A percentile compares a stretch with the other conserved stretches of the same genome.
Evolutionary conservation across 2,888 invertebrate species (phyloP).

Genomic region (Lithophane leautieri): DNA sequence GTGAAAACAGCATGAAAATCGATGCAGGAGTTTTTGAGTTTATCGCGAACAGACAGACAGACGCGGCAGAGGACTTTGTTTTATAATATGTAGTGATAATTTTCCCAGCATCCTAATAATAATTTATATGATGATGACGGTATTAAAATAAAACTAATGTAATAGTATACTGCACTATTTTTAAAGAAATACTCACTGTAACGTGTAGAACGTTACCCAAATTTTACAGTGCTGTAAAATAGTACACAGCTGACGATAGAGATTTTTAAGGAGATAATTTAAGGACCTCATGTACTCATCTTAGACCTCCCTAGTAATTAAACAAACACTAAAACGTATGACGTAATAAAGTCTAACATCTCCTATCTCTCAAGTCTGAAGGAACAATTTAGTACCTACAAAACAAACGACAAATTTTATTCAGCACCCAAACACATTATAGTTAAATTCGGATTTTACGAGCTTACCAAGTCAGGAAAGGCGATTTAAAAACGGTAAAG

Average conservation of each 20-base stretch:
- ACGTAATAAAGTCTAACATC: conserved; percentile 39
- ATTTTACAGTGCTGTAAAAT: not conserved
- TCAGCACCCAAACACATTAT: conserved; percentile 43
- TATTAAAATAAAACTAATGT: not conserved
- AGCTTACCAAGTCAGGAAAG: conserved; percentile 51
- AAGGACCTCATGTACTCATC: not conserved
- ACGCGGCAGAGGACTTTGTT: no score
- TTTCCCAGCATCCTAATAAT: no score
- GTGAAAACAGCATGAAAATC: no score
- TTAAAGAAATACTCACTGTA: not conserved
- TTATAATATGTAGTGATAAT: no score
- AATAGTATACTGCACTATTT: not conserved
- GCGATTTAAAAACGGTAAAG: conserved; percentile 60
- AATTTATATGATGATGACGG: not conserved
- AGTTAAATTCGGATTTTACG: conserved; percentile 58
- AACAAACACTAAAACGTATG: conserved; percentile 39
- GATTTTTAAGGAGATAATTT: conserved; percentile 19
- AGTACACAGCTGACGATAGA: not conserved
- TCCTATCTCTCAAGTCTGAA: conserved; percentile 22
- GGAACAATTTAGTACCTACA: conserved; percentile 45
- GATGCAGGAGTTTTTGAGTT: no score
- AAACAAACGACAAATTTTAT: conserved; percentile 53
- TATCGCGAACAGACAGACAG: no score
- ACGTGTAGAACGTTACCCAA: not conserved
- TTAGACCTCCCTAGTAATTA: conserved; percentile 21